These are phyloP conservation scores for Rafetus swinhoei DNA, from an alignment of 2,113 vertebrate species.

Conservation along the genomic window DNA sequence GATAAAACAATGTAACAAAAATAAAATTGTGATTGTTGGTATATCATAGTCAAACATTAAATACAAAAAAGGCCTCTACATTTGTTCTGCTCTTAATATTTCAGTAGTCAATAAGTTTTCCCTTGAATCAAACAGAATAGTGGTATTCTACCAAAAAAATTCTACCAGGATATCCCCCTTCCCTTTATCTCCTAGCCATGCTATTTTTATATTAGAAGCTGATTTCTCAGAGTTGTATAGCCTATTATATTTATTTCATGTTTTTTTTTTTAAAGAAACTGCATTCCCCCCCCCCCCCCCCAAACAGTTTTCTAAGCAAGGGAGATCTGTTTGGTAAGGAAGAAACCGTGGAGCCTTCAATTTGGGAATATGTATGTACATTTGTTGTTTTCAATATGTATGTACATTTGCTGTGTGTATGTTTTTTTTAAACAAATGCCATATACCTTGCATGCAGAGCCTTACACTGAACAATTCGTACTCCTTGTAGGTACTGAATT, in stretches of 20 bases:
- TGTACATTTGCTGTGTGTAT: neutral
- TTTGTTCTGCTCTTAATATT: neutral
- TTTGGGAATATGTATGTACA: neutral
- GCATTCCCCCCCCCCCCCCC: neutral
- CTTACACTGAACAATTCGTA: neutral
- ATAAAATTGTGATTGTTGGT: neutral
- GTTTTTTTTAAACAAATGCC: conserved; percentile 29
- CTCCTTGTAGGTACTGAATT: conserved; percentile 20
- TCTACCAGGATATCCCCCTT: conserved; percentile 22
- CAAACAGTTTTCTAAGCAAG: neutral
- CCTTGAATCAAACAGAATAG: conserved; percentile 16
- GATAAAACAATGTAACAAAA: conserved; percentile 21
- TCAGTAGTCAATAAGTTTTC: conserved; percentile 4
- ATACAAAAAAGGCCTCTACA: conserved; percentile 6
- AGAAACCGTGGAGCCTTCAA: neutral
- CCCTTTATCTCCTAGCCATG: conserved; percentile 36
- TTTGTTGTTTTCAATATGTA: neutral
- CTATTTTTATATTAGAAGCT: conserved; percentile 41
- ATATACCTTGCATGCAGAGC: conserved; percentile 23
- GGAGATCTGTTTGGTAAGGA: conserved; percentile 12
- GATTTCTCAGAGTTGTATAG: neutral
- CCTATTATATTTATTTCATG: conserved; percentile 21
- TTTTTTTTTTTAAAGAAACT: too few species aligned
- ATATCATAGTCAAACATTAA: neutral
- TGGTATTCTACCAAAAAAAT: conserved; percentile 35